A percentile compares a stretch with the other conserved stretches of the same genome.
These are phyloP conservation scores for Hypolimnas misippus DNA, from an alignment of 2,888 invertebrate genomes.

Conservation along the genomic window DNA sequence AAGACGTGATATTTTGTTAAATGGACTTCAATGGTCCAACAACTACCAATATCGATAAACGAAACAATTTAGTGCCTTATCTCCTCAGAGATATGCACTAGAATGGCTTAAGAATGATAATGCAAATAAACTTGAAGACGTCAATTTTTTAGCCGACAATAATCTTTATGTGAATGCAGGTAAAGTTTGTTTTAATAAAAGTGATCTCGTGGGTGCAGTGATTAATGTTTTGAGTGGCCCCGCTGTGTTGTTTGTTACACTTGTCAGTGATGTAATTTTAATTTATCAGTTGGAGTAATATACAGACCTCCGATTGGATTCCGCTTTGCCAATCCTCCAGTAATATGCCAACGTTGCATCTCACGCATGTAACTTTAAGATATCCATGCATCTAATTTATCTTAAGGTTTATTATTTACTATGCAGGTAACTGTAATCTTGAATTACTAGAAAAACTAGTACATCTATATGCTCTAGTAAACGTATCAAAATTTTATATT, in stretches of 20 bases:
- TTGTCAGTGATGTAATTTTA: conserved; percentile 63
- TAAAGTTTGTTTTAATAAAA: conserved; percentile 47
- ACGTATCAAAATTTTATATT: not conserved
- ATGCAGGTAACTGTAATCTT: not conserved
- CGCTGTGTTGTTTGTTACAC: conserved; percentile 68
- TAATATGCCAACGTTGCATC: conserved; percentile 3
- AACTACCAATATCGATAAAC: conserved; percentile 16
- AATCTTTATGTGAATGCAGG: conserved; percentile 44
- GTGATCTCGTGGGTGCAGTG: conserved; percentile 35
- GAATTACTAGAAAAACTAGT: conserved; percentile 10
- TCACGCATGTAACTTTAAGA: conserved; percentile 6
- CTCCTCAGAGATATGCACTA: conserved; percentile 19
- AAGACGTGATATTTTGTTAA: conserved; percentile 55
- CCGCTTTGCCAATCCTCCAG: conserved; percentile 11
- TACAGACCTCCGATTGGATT: conserved; percentile 37
- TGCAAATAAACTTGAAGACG: conserved; percentile 37
- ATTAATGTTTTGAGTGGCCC: conserved; percentile 51
- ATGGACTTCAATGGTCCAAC: conserved; percentile 45
- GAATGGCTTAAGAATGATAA: conserved; percentile 15
- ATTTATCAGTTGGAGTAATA: conserved; percentile 56
- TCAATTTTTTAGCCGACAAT: conserved; percentile 40
- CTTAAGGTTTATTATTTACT: conserved; percentile 3
- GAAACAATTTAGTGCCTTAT: conserved; percentile 22
- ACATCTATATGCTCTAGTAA: not conserved
- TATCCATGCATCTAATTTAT: conserved; percentile 2